phyloP scores from a whole-genome alignment of 2,888 invertebrate species.

The Agrilus cyanescens region DNA sequence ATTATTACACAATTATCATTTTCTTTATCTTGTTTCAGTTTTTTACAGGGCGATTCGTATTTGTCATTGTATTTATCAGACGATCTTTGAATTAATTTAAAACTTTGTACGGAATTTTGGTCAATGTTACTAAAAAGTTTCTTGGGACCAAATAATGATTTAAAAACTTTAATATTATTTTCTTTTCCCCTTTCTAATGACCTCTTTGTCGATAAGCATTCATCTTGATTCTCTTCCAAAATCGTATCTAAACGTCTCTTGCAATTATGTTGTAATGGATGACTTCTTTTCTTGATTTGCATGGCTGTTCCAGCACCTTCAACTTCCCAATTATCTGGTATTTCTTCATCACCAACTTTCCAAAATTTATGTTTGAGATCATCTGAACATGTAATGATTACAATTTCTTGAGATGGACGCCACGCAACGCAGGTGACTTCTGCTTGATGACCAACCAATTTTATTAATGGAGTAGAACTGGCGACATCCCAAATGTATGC shows the following conservation, averaged over 20 bases:
- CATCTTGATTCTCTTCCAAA: neutral
- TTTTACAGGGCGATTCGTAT: neutral
- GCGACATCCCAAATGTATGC: slow-evolving; percentile 79
- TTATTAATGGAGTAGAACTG: slow-evolving; percentile 51
- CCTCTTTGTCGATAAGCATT: neutral
- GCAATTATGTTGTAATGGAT: too few relatives aligned
- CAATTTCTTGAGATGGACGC: slow-evolving; percentile 45
- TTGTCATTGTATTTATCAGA: too few relatives aligned
- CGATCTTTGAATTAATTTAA: too few relatives aligned
- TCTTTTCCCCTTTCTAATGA: too few relatives aligned
- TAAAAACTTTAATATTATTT: too few relatives aligned
- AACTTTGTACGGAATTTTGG: too few relatives aligned
- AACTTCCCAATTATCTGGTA: slow-evolving; percentile 28
- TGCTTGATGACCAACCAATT: slow-evolving; percentile 63
- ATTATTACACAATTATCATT: too few relatives aligned
- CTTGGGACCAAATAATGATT: too few relatives aligned
- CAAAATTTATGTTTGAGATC: slow-evolving; percentile 70
- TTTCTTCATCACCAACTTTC: slow-evolving; percentile 47
- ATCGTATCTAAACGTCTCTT: too few relatives aligned
- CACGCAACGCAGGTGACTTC: slow-evolving; percentile 85
- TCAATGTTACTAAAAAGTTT: too few relatives aligned
- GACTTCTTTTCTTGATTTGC: slow-evolving; percentile 11
- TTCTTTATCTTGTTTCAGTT: neutral
- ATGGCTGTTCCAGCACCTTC: slow-evolving; percentile 20
- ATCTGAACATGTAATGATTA: slow-evolving; percentile 72